Conservation (phyloP, 2,888 invertebrate species). For the Patella depressa region DNA sequence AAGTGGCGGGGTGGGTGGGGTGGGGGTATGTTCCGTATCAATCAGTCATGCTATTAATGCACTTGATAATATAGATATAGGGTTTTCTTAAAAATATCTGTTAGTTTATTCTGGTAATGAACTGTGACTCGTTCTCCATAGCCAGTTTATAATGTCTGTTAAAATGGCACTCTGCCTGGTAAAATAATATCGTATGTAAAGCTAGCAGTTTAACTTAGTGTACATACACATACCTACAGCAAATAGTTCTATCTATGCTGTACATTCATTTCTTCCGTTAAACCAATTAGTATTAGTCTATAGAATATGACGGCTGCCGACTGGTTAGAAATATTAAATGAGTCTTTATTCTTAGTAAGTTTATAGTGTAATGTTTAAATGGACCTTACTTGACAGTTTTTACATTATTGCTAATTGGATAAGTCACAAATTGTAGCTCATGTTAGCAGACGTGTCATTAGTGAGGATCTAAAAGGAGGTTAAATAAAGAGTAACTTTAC, state of each 20-base stretch:
- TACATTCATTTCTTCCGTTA: background rate
- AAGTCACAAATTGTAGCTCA: too few species aligned
- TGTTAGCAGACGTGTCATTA: too few species aligned
- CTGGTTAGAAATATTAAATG: conserved; percentile 2
- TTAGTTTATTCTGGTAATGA: conserved; percentile 8
- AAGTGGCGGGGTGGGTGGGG: too few species aligned
- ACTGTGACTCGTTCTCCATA: background rate
- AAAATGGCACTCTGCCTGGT: conserved; percentile 6
- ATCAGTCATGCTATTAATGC: too few species aligned
- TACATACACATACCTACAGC: background rate
- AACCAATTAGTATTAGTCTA: background rate
- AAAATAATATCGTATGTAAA: conserved; percentile 3
- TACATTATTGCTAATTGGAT: too few species aligned
- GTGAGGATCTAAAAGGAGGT: too few species aligned
- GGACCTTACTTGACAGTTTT: too few species aligned
- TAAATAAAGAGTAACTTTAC: too few species aligned
- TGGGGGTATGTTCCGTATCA: too few species aligned
- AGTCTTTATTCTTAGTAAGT: conserved; percentile 5
- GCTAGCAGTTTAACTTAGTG: background rate
- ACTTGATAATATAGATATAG: too few species aligned
- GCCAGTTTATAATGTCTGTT: background rate
- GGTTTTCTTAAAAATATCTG: background rate
- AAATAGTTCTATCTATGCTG: background rate
- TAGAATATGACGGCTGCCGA: conserved; percentile 4
- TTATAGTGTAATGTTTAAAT: background rate